Base-by-base conservation (phyloP, 2,888 invertebrate species). In the Philaethria dido region DNA sequence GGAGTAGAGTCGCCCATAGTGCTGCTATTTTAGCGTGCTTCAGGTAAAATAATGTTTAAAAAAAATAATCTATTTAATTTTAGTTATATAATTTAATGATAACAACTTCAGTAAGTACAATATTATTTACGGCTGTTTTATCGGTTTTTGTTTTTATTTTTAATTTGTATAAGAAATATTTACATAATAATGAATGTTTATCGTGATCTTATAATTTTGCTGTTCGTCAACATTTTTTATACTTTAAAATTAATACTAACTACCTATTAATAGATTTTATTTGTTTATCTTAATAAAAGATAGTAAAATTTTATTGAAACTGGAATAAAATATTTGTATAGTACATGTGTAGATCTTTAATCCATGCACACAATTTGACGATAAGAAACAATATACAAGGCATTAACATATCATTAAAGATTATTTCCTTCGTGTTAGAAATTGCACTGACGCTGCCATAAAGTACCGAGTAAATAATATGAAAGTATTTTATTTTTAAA, bases 1-100 rank as follows among this genome's bases (percentile, higher is more conserved):
- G 83, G 87, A 82, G 90, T 80, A 70, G 82, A 86, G 91, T 89
- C 91, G 91, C 83, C 78, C 80, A 81, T 79, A 75, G 73, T 77
- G 77, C 77, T 74, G 85, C 80, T 77, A 78, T 86, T 77, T 78
- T 90, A 77, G 82, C 82, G 73, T 79, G 82, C 78, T 78, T 89
- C 75, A 89, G 91, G 92, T 91, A 65, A 63, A 69, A 64, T 66
- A 54, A 57, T 66, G 16, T 39, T 50, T 47, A 60, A 47, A 22
- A 25, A 59, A 22, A n/a, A 11, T 29, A 1, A 3, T 59, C 16
- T 0, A 2, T 44, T 0, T 16, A n/a, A n/a, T 16, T 59, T 14
- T 33, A 33, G 36, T 39, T 18, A 3, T 29, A 16, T 3, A 44
- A 1, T 11, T 16, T 45, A 18, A 45, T 45, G 13, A 55, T 55